phyloP scores from a whole-genome alignment of 2,797 vertebrate genomes.

The Hafferia zeledoni region DNA sequence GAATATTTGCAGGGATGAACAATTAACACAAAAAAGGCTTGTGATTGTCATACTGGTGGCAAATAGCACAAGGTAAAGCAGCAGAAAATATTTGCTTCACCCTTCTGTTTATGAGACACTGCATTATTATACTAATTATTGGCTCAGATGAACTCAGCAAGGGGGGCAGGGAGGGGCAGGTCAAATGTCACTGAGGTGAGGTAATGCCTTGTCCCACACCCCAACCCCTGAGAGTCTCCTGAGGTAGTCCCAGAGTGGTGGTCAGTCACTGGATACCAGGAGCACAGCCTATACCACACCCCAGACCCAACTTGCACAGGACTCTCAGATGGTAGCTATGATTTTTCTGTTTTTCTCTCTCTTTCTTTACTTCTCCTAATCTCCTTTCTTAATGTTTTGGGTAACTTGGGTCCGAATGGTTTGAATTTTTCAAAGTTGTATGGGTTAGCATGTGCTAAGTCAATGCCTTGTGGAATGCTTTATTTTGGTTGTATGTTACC shows the following conservation, averaged over 20 bases:
- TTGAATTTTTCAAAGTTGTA: background rate
- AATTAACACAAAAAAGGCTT: background rate
- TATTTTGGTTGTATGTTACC: background rate
- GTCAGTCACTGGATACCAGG: background rate
- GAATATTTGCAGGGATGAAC: background rate
- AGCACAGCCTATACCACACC: background rate
- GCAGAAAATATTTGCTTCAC: background rate
- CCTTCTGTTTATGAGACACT: background rate
- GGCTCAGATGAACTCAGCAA: background rate
- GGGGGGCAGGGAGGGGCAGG: background rate
- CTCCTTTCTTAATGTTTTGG: background rate
- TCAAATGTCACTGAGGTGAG: background rate
- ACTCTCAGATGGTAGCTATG: background rate
- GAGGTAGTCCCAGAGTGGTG: no score
- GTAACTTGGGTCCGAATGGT: background rate
- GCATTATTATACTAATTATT: background rate
- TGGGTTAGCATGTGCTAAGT: background rate
- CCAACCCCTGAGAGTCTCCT: background rate
- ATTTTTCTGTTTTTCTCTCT: background rate
- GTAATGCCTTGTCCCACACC: background rate
- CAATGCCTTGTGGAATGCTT: background rate
- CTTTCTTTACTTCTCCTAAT: background rate
- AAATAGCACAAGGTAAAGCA: background rate
- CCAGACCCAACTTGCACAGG: background rate
- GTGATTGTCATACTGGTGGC: background rate